Conservation (phyloP, 2,113 vertebrate species). For the Hippocampus guttulatus region DNA sequence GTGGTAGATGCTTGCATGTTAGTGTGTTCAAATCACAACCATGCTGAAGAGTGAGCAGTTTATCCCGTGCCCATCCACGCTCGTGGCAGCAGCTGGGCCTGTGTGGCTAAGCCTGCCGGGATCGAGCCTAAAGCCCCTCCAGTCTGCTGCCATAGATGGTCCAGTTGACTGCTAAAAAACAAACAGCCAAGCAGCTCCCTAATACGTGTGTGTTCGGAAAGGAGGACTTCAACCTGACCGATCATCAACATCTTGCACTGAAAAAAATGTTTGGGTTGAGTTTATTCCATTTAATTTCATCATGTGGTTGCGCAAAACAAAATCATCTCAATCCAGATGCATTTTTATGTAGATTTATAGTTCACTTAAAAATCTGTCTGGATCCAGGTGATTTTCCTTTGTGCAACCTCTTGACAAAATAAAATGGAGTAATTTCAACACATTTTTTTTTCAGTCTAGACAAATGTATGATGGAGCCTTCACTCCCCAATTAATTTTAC, state of each 20-base stretch:
- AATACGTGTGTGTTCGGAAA: constrained; percentile 33
- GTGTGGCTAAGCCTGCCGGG: constrained; percentile 60
- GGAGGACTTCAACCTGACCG: constrained; percentile 4
- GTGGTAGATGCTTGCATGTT: constrained; percentile 21
- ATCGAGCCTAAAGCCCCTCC: constrained; percentile 58
- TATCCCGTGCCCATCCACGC: constrained; percentile 32
- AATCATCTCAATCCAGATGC: too few relatives aligned
- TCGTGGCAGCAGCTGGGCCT: constrained; percentile 45
- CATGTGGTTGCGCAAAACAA: too few relatives aligned
- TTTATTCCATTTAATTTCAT: too few relatives aligned
- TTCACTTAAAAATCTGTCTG: too few relatives aligned
- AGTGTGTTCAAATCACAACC: constrained; percentile 30
- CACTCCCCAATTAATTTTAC: too few relatives aligned
- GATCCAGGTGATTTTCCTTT: too few relatives aligned
- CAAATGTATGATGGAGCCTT: background rate
- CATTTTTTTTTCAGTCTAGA: background rate
- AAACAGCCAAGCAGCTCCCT: constrained; percentile 35
- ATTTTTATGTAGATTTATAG: too few relatives aligned
- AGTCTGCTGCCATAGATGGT: constrained; percentile 56
- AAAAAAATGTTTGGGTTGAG: too few relatives aligned
- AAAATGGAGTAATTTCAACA: too few relatives aligned
- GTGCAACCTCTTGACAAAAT: too few relatives aligned
- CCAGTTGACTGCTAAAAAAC: constrained; percentile 32
- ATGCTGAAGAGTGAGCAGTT: constrained; percentile 32
- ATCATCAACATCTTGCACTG: constrained; percentile 1